Base-by-base conservation (phyloP, 2,888 invertebrate species). In the Ennomos erosarius region DNA sequence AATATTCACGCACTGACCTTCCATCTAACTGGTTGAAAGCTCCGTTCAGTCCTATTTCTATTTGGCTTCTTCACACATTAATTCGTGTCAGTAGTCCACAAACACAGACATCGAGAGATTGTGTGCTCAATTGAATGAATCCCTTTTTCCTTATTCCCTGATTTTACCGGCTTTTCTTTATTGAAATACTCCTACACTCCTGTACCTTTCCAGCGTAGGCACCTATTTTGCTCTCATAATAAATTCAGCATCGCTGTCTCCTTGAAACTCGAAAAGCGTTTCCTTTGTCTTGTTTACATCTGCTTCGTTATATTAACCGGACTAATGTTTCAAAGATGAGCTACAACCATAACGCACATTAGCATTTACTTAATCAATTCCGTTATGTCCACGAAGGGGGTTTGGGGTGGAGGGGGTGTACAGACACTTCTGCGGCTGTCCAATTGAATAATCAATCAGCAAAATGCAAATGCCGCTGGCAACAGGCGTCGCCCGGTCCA, bases 361-460 rank as follows among this genome's bases (percentile, higher is more conserved):
- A 84, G 81, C 85, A 87, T 82, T 80, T 79, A 86, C 81, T 85
- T 85, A 86, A 86, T 87, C 87, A 85, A 85, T 87, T 81, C 79
- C 71, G 75, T 73, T 71, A 59, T 64, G 81, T 81, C 82, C 81
- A 76, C 73, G 71, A 73, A 62, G 68, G 50, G 16, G 53, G 54
- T 43, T n/a, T 51, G 47, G 35, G 56, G 57, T 10, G 10, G 37
- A 61, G 67, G 61, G 64, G 69, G 59, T 64, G 33, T 43, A 60
- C 51, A 55, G 59, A 51, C 59, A 71, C 71, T 74, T 75, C 75
- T 78, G 82, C 73, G 75, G 75, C 77, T 73, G 83, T 79, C 81
- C 84, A 78, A 88, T 87, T 89, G 90, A 88, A 90, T 90, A 90
- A 90, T 90, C 90, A 90, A 90, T 90, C 87, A 85, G 83, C 74